A percentile compares a stretch with the other conserved stretches of the same genome.
Conservation (phyloP, 1,140 invertebrate genomes). For the Drosophila teissieri region DNA sequence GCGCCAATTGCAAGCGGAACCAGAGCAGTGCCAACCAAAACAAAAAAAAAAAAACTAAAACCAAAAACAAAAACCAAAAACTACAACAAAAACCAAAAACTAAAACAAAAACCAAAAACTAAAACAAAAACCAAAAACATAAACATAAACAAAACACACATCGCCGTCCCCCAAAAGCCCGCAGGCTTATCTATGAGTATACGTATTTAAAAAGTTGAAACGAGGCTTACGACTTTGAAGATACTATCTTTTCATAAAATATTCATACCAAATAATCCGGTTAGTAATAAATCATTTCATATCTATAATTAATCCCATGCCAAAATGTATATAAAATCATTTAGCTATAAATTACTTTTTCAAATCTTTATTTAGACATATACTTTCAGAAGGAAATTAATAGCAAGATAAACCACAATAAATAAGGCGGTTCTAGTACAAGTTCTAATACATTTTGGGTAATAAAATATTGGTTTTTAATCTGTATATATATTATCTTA, state of each 20-base stretch:
- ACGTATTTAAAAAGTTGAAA: background rate
- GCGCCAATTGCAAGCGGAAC: conserved; percentile 55
- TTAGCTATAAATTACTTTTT: no score
- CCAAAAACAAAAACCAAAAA: background rate
- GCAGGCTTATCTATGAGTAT: conserved; percentile 1
- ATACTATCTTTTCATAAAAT: background rate
- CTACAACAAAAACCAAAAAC: background rate
- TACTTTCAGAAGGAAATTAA: no score
- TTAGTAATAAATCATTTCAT: no score
- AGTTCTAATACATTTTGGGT: background rate
- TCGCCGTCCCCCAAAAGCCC: conserved; percentile 3
- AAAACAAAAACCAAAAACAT: background rate
- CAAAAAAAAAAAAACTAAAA: background rate
- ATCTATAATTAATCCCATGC: no score
- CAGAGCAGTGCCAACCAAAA: conserved; percentile 31
- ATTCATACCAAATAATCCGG: no score
- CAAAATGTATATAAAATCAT: no score
- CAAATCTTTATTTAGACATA: no score
- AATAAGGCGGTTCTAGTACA: background rate
- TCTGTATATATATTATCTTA: no score
- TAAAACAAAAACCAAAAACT: background rate
- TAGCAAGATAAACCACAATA: background rate
- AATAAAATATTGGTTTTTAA: background rate
- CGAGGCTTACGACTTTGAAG: background rate
- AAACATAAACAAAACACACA: conserved; percentile 13